Percentiles rank a stretch among this genome's conserved stretches.
These are phyloP conservation scores for Ypsolopha scabrella DNA, from an alignment of 2,888 invertebrate species.

Conservation along the genomic window DNA sequence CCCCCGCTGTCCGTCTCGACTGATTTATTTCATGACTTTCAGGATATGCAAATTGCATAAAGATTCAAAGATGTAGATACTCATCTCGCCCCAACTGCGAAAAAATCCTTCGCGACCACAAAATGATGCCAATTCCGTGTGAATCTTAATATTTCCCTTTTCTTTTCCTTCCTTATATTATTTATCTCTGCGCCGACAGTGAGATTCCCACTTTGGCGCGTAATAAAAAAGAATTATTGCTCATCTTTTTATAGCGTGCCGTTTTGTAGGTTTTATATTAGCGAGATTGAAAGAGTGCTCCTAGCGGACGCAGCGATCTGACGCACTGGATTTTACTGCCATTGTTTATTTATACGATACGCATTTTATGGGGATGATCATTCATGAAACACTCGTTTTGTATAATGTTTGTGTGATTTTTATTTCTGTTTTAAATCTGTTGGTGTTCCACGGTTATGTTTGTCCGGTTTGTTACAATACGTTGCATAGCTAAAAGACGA, in stretches of 20 bases:
- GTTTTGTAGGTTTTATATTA: slow-evolving; percentile 60
- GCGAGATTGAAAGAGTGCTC: slow-evolving; percentile 48
- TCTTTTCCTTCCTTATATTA: slow-evolving; percentile 65
- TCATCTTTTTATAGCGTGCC: slow-evolving; percentile 62
- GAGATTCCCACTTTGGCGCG: slow-evolving; percentile 68
- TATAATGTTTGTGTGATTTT: background rate
- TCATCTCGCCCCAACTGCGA: slow-evolving; percentile 29
- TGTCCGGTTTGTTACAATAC: too few relatives aligned
- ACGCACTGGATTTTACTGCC: slow-evolving; percentile 1
- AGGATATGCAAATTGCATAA: slow-evolving; percentile 70
- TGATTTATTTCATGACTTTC: slow-evolving; percentile 70
- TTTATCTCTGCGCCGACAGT: slow-evolving; percentile 65
- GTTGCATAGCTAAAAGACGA: too few relatives aligned
- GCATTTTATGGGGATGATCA: background rate
- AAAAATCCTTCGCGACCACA: slow-evolving; percentile 59
- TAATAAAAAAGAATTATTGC: slow-evolving; percentile 70
- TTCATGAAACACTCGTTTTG: background rate
- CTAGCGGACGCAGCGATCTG: slow-evolving; percentile 11
- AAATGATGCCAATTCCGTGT: slow-evolving; percentile 68
- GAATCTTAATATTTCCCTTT: slow-evolving; percentile 69
- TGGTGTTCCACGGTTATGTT: too few relatives aligned
- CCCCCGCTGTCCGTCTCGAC: slow-evolving; percentile 61
- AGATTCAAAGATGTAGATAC: slow-evolving; percentile 65
- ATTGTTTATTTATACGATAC: slow-evolving; percentile 2
- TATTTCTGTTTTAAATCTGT: background rate